Evolutionary conservation across 2,888 invertebrate genomes (phyloP), one percentile per base, ranked within the genome.

Genomic region (Xestia ashworthii): DNA sequence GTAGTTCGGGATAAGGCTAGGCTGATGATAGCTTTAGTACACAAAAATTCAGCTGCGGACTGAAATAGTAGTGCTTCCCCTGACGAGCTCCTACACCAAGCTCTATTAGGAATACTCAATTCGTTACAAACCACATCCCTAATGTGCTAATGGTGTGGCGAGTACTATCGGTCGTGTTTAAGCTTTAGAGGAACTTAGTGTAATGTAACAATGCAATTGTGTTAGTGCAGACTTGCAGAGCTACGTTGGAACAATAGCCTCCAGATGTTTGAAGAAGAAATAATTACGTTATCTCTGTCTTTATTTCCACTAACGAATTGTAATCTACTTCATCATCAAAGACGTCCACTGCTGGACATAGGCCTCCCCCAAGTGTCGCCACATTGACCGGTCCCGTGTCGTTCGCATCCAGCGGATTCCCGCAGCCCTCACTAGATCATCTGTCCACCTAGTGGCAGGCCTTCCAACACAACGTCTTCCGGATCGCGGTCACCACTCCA

Each of bases 121-220:
- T 65, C 50, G 22, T 48, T 46, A 12, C 16, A 50, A 58, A 67
- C 60, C 32, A 81, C 82, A 76, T 71, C 14, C 58, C 64, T 58
- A 67, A 48, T n/a, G 46, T 64, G 48, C 62, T 82, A 77, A 83
- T 78, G 38, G 69, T 65, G 80, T 70, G 62, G 69, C 11, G 38
- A 67, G 46, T 66, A 44, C 72, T 76, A 68, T 74, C 48, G 68
- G 62, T 72, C 38, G 53, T 69, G 64, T 82, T 58, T 48, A 64
- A 71, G 55, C 60, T 69, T 58, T 71, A 64, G 70, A 80, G 62
- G 71, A n/a, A 62, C 68, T 76, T 74, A 74, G 80, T 80, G 58
- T 71, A 48, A 44, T 71, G 46, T 55, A 78, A 85, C 75, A 71
- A 69, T 71, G 78, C 55, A 71, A 46, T 64, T 50, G 55, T 50